Conservation (phyloP, 2,797 vertebrate species). For the Aselliscus stoliczkanus region DNA sequence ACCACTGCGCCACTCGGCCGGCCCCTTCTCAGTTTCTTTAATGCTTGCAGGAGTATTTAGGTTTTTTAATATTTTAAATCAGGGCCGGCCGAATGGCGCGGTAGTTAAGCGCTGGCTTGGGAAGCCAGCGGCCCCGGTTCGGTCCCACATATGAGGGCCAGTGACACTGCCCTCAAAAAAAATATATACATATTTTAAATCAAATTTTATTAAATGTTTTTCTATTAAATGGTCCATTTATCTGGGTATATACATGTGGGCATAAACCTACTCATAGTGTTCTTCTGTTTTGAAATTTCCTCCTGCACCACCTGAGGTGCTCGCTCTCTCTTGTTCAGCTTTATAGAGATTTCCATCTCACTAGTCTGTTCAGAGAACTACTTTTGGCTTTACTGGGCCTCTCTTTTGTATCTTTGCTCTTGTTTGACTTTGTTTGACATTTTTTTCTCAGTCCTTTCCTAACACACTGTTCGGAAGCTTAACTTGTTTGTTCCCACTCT, state of each 20-base stretch:
- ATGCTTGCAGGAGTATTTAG: not conserved
- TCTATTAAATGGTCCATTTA: not conserved
- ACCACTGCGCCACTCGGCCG: no score
- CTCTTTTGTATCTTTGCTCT: not conserved
- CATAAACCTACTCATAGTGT: not conserved
- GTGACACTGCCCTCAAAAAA: no score
- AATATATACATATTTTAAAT: no score
- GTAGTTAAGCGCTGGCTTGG: no score
- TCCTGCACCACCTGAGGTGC: no score
- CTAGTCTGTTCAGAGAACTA: not conserved
- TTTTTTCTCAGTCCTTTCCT: not conserved
- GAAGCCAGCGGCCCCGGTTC: no score
- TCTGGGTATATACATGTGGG: not conserved
- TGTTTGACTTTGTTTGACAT: not conserved
- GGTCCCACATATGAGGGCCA: no score
- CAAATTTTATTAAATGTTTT: not conserved
- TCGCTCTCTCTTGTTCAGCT: no score
- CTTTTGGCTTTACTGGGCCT: not conserved
- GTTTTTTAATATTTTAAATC: not conserved
- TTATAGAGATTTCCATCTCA: not conserved
- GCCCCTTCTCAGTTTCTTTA: not conserved
- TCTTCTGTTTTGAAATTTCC: not conserved
- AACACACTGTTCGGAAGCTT: not conserved
- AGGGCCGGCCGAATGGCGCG: no score
- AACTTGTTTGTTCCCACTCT: not conserved